Evolutionary conservation across 2,797 vertebrate species (phyloP).

Genomic region (Meda fulgida): DNA sequence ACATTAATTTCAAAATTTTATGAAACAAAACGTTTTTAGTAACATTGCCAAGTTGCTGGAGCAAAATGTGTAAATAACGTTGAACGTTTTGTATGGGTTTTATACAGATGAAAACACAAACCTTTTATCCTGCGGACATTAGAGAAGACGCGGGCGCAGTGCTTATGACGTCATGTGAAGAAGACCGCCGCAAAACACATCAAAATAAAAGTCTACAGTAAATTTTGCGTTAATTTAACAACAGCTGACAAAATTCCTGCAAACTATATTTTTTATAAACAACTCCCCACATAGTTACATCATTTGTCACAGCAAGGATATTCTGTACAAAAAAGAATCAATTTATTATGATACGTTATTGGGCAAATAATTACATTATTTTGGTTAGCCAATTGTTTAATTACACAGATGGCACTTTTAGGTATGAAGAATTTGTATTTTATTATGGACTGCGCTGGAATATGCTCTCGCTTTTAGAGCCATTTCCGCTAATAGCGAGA

Average conservation of each 20-base stretch:
- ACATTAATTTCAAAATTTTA: neutral
- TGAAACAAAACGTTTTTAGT: no score
- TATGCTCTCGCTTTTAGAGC: neutral
- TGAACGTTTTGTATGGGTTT: neutral
- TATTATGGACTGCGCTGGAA: neutral
- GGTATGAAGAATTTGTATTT: neutral
- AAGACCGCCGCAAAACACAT: neutral
- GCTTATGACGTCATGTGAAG: neutral
- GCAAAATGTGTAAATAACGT: rapidly evolving
- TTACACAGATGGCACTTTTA: neutral
- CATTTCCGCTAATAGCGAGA: no score
- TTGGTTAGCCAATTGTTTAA: neutral
- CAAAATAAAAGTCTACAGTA: neutral
- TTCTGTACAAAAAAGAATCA: neutral
- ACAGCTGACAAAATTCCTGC: neutral
- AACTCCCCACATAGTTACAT: neutral
- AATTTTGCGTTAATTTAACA: no score
- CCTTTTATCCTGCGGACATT: slow-evolving; percentile 20
- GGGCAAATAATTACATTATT: neutral
- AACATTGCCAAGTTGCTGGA: neutral
- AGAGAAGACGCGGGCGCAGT: neutral
- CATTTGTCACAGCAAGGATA: neutral
- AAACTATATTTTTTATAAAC: no score
- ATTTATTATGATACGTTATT: neutral
- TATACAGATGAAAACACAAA: neutral